These are phyloP conservation scores for Amblyjoppa fuscipennis DNA, from an alignment of 2,888 invertebrate species.

Conservation along the genomic window DNA sequence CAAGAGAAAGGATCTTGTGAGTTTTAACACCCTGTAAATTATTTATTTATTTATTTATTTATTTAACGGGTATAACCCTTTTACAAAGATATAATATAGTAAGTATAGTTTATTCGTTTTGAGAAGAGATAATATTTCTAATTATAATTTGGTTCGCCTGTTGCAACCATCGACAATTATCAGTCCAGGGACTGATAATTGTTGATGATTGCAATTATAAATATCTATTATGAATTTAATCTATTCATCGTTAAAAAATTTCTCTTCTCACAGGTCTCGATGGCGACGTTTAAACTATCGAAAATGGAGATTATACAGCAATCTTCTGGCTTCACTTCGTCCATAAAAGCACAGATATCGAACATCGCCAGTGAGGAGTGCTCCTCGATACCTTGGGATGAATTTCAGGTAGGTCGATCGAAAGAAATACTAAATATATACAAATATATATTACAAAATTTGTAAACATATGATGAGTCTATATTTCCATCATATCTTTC, in stretches of 20 bases:
- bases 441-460: not conserved
- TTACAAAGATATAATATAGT: no score
- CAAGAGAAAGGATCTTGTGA: slow-evolving; percentile 92
- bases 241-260: not conserved
- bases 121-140: no score
- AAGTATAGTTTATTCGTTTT: no score
- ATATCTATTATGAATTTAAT: not conserved
- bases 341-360: slow-evolving; percentile 90
- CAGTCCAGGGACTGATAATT: no score
- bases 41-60: no score
- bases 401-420: slow-evolving; percentile 91
- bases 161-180: no score
- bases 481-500: slow-evolving; percentile 18
- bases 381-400: slow-evolving; percentile 96
- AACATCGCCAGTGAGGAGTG: slow-evolving; percentile 93
- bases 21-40: slow-evolving; percentile 66
- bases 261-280: slow-evolving; percentile 84
- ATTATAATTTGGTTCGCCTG: no score
- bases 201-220: no score
- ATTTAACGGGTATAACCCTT: no score
- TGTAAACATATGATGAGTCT: slow-evolving; percentile 10
- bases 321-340: slow-evolving; percentile 89
- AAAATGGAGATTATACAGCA: slow-evolving; percentile 91
- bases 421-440: slow-evolving; percentile 10
- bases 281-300: slow-evolving; percentile 89